Evolutionary conservation across 2,888 invertebrate genomes (phyloP), one percentile per base, ranked within the genome.

Genomic region (Meteorus colon): DNA sequence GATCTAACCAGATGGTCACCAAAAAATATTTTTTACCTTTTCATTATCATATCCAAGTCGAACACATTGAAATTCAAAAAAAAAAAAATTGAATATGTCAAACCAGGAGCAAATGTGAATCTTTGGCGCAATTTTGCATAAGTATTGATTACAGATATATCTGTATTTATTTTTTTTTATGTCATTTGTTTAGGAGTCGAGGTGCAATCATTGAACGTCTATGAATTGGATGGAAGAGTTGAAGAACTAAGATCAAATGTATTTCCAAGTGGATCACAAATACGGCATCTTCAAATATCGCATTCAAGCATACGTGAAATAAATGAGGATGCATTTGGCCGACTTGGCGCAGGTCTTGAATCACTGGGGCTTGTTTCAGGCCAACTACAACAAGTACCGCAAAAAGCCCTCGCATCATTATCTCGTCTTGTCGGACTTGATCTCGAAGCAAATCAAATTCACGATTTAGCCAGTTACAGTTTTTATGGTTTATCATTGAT

Each of bases 401-500:
- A 95, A 82, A 95, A 95, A 87, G 94, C 96, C 5, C 92, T 96
- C 82, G 92, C 93, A 60, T 92, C 93, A 68, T 91, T 96, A 88
- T 92, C 93, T 77, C 94, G 94, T 85, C 90, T 97, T 70, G 93
- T 93, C 80, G 93, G 94, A 1, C 91, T 97, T 77, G 96, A 96
- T 87, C 92, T 97, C 78, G 96, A 96, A 87, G 94, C 95, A 80
- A 97, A 97, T 90, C 93, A 94, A 86, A 95, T 97, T 81, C 92
- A 93, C 83, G 95, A 96, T 84, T 92, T 97, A 82, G 94, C 96
- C 10, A 95, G 95, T 86, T 96, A 96, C 87, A 95, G 96, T 86
- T 97, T 98, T 90, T 95, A 95, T 86, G 96, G 96, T n/a, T 91
- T 97, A 80, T 94, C 94, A 70, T 90, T 98, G 82, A 93, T 94